Base-by-base conservation (phyloP, 2,797 vertebrate species). In the Arctocebus calabarensis region DNA sequence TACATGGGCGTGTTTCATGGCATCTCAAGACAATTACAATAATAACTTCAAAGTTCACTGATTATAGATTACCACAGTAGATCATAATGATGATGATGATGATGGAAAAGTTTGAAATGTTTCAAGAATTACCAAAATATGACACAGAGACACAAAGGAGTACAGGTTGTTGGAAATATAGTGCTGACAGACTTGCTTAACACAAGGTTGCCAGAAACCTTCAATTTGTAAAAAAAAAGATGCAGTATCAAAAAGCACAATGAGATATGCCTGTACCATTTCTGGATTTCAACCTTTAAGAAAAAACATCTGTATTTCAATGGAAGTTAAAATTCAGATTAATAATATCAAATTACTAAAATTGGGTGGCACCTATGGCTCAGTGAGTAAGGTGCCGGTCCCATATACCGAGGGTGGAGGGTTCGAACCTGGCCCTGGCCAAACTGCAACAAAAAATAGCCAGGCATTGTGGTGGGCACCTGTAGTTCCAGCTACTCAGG, bases 261-360 rank as follows among this genome's bases (percentile, higher is more conserved):
- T 55, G 32, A 55, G 48, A 22, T 34, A 78, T 34, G 48, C 75
- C 32, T 75, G 71, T 25, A 86, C 13, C 13, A 62, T 81, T 75
- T 95, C 62, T 93, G 34, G 9, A 34, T 19, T 66, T 62, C 27
- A 78, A 43, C 64, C n/a, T 52, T 73, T 64, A 91, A 79, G 27
- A 64, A 94, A 73, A 88, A 84, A 90, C 2, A 7, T 2, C 4
- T 32, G 88, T 52, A 29, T 85, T 90, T 85, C 55, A n/a, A 70
- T 17, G 73, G 48, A 74, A 62, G 8, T 96, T 9, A 84, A 93
- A 86, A 27, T 73, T 82, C 7, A 90, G 37, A 17, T 75, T 59
- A 90, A 2, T 89, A 93, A 75, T 37, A 71, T 40, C 32, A 89
- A 91, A 91, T 81, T 55, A 48, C 9, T 78, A 95, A 91, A 93